A percentile compares a stretch with the other conserved stretches of the same genome.
Conservation (phyloP, 2,888 invertebrate species). For the Drosophila flavopinicola region DNA sequence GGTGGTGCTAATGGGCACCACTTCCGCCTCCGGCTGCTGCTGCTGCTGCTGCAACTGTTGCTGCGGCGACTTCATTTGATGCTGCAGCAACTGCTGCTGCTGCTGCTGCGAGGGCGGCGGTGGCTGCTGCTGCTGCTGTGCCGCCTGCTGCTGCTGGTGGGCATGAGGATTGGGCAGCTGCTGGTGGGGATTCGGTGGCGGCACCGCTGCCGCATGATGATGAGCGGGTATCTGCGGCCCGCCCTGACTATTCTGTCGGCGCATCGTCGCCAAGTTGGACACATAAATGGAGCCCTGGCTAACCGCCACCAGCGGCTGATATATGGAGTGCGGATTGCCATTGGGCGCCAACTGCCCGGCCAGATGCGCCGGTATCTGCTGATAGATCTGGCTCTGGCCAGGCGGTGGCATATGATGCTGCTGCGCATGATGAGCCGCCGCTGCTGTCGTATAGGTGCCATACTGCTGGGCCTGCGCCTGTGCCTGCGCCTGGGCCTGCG, state of each 20-base stretch:
- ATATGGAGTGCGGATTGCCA: constrained; percentile 83
- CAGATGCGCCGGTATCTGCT: constrained; percentile 83
- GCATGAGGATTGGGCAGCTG: constrained; percentile 52
- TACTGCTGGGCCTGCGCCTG: constrained; percentile 81
- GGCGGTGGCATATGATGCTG: constrained; percentile 81
- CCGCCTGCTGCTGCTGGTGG: constrained; percentile 45
- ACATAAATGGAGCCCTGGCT: constrained; percentile 82
- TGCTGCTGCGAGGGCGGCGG: constrained; percentile 74
- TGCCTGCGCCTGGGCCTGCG: constrained; percentile 32
- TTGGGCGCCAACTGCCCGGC: constrained; percentile 75
- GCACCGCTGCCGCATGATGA: constrained; percentile 60
- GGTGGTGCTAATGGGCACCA: constrained; percentile 61
- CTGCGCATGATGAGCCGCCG: constrained; percentile 74
- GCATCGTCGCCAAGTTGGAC: constrained; percentile 83
- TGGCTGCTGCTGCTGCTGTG: constrained; percentile 52
- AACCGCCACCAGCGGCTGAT: constrained; percentile 82
- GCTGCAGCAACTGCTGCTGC: constrained; percentile 84
- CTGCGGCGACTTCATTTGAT: constrained; percentile 63
- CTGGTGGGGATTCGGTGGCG: constrained; percentile 65
- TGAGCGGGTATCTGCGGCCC: constrained; percentile 80
- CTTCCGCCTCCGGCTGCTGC: constrained; percentile 61
- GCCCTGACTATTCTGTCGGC: constrained; percentile 81
- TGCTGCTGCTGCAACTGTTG: constrained; percentile 63
- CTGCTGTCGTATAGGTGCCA: constrained; percentile 78
- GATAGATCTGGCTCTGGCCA: constrained; percentile 83